Conservation (phyloP, 2,888 invertebrate genomes). For the Oxyteleia sp. region DNA sequence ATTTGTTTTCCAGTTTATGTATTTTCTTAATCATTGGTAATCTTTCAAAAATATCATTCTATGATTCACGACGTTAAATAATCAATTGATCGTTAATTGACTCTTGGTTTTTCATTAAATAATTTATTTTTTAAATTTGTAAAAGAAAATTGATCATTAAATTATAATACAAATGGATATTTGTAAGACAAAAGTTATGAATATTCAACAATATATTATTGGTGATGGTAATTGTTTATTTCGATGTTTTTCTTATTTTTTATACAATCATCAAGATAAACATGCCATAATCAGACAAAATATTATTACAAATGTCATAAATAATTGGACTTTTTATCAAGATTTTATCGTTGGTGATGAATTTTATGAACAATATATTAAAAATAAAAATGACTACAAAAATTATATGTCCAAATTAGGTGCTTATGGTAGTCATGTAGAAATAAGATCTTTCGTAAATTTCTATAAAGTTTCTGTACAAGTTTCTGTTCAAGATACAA, state of each 20-base stretch:
- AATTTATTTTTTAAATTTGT: too few species aligned
- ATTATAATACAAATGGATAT: too few species aligned
- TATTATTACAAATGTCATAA: not conserved
- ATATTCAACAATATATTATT: not conserved
- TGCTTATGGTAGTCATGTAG: not conserved
- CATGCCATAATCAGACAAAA: not conserved
- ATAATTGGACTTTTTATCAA: slow-evolving; percentile 3
- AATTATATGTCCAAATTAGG: not conserved
- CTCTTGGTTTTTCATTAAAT: too few species aligned
- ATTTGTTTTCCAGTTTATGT: too few species aligned
- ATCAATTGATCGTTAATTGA: too few species aligned
- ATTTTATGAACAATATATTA: not conserved
- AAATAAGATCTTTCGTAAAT: slow-evolving; percentile 8
- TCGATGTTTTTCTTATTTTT: slow-evolving; percentile 15
- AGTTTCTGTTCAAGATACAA: too few species aligned
- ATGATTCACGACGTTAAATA: too few species aligned
- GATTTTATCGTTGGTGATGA: not conserved
- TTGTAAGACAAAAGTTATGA: too few species aligned
- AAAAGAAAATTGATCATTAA: too few species aligned
- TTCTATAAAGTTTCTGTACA: slow-evolving; percentile 1
- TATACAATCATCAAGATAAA: slow-evolving; percentile 10
- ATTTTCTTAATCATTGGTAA: too few species aligned
- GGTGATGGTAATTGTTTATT: slow-evolving; percentile 22
- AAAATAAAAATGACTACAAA: not conserved
- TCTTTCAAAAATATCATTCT: too few species aligned